These are phyloP conservation scores for Benthosema pterotum DNA, from an alignment of 2,797 vertebrate species.

Conservation along the genomic window DNA sequence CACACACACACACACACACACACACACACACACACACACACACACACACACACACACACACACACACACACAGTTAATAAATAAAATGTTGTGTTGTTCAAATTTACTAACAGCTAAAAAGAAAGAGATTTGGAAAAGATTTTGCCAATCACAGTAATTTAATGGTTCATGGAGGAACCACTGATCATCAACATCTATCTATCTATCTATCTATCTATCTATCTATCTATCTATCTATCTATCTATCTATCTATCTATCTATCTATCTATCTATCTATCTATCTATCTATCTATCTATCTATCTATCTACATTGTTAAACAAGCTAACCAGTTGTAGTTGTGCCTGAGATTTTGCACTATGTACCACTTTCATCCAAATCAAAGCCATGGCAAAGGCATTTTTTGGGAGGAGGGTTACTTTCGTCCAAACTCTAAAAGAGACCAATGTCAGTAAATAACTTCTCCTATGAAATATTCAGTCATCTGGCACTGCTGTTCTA, in stretches of 20 bases:
- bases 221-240: too few relatives aligned
- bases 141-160: slow-evolving; percentile 67
- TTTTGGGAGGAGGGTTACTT: slow-evolving; percentile 1
- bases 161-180: slow-evolving; percentile 68
- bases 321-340: too few relatives aligned
- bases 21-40: slow-evolving; percentile 53
- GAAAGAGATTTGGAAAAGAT: slow-evolving; percentile 71
- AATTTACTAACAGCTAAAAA: slow-evolving; percentile 64
- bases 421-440: slow-evolving; percentile 20
- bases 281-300: too few relatives aligned
- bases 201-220: slow-evolving; percentile 7
- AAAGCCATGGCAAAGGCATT: too few relatives aligned
- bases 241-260: too few relatives aligned
- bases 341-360: too few relatives aligned
- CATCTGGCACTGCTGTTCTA: slow-evolving; percentile 24
- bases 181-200: slow-evolving; percentile 42
- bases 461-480: slow-evolving; percentile 70
- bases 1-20: slow-evolving; percentile 6
- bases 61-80: slow-evolving; percentile 58
- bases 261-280: too few relatives aligned
- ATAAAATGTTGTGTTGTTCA: slow-evolving; percentile 69
- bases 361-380: too few relatives aligned
- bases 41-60: not conserved
- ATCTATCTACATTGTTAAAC: too few relatives aligned
- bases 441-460: slow-evolving; percentile 55